Base-by-base conservation (phyloP, 2,888 invertebrate species). In the Hemicrepidius hirtus region DNA sequence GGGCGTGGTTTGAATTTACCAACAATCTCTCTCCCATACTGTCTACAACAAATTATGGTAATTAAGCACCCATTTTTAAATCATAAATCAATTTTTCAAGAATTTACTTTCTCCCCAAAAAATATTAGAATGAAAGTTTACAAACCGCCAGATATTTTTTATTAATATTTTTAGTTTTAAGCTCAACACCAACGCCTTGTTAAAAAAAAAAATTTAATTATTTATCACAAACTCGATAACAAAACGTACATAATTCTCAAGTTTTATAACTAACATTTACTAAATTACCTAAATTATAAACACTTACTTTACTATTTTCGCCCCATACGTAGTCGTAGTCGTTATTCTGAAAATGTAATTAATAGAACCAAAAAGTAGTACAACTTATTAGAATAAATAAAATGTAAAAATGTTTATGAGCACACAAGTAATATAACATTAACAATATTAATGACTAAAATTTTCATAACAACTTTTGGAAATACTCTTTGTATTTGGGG, bases 321-420 rank as follows among this genome's bases (percentile, higher is more conserved):
- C 24, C 40, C 67, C 57, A 67, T 32, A 67, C 16, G 55, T 7
- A 67, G 40, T 41, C 24, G 67, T 46, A 55, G 18, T 67, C 55
- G 57, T 16, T 10, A 46, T 67, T 57, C 67, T 67, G 57, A 67
- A 66, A 57, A 37, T 67, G 16, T 32, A 67, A 13, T 55, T 37
- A 55, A 67, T 41, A 66, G 10, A 57, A 37, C n/a, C n/a, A 57
- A 37, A 37, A 9, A 10, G 13, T 20, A 10, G 13, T 20, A 57
- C 57, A 37, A 37, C 35, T 28, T 24, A 13, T n/a, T 28, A 13
- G 4, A 53, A 9, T 16, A 46, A 46, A 46, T 12, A 1, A 44
- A 44, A 44, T 18, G 18, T 10, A 46, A 46, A 40, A 13, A 40
- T 41, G 24, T 49, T 49, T 49, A 49, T 49, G 49, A 49, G 24